Conservation (phyloP, 2,797 vertebrate species). For the Eurystomus glaucurus region DNA sequence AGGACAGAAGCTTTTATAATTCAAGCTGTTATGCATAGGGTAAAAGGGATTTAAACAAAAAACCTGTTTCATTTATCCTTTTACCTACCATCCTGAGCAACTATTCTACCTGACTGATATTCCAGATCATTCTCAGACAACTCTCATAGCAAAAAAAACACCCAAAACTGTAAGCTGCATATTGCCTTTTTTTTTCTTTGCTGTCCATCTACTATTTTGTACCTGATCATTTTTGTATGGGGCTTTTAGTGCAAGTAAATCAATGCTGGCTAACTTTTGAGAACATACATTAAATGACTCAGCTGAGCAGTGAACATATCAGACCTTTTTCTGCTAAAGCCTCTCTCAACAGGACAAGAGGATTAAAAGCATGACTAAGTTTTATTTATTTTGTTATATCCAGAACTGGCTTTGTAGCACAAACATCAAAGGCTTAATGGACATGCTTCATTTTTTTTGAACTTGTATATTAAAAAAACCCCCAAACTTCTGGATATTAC, state of each 20-base stretch:
- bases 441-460: conserved; percentile 6
- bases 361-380: conserved; percentile 53
- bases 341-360: not conserved
- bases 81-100: not conserved
- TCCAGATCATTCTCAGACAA: not conserved
- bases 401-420: not conserved
- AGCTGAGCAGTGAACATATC: not conserved
- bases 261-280: not conserved
- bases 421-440: conserved; percentile 60
- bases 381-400: conserved; percentile 27
- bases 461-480: not conserved
- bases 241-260: conserved; percentile 17
- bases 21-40: not conserved
- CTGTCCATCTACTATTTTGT: not conserved
- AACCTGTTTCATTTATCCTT: not conserved
- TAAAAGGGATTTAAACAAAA: not conserved
- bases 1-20: not conserved
- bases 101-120: not conserved
- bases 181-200: not conserved
- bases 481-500: not conserved
- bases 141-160: not conserved
- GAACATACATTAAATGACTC: not conserved
- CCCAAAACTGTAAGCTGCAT: not conserved
- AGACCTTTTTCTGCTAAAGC: not conserved
- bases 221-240: not conserved